Conservation (phyloP, 2,888 invertebrate genomes). For the Nemurella pictetii region DNA sequence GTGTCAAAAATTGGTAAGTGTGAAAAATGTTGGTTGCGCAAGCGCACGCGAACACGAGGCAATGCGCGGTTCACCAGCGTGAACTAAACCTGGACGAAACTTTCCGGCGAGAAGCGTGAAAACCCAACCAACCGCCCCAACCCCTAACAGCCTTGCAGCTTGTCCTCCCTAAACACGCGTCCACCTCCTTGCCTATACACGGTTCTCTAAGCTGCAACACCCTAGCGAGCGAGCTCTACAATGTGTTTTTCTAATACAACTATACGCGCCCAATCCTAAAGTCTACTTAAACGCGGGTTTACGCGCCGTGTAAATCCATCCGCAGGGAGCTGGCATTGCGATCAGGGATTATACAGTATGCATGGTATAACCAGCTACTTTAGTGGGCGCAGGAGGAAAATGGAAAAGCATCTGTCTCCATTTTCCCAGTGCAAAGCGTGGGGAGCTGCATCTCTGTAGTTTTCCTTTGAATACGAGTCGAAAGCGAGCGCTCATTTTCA, state of each 20-base stretch:
- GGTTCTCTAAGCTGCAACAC: too few relatives aligned
- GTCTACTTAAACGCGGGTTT: conserved; percentile 13
- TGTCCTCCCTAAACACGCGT: background rate
- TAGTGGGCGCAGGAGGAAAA: background rate
- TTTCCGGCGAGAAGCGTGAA: background rate
- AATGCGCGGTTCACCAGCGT: background rate
- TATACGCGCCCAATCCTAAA: conserved; percentile 15
- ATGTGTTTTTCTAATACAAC: background rate
- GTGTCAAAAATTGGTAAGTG: conserved; percentile 11
- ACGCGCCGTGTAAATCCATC: conserved; percentile 11
- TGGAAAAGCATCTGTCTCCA: background rate
- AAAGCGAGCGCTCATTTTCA: background rate
- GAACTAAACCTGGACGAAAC: background rate
- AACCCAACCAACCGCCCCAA: background rate
- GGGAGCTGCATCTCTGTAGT: background rate
- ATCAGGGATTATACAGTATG: conserved; percentile 2
- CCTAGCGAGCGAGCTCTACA: too few relatives aligned
- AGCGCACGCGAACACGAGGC: too few relatives aligned
- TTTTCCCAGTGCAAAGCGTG: background rate
- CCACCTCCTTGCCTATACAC: background rate
- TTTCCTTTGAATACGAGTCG: background rate
- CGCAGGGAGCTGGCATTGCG: background rate
- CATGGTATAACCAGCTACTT: background rate
- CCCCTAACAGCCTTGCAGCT: too few relatives aligned
- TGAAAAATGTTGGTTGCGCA: background rate